Percentiles rank a stretch among this genome's conserved stretches.
Conservation (phyloP, 2,113 vertebrate genomes). For the Phylloscopus whistleri region DNA sequence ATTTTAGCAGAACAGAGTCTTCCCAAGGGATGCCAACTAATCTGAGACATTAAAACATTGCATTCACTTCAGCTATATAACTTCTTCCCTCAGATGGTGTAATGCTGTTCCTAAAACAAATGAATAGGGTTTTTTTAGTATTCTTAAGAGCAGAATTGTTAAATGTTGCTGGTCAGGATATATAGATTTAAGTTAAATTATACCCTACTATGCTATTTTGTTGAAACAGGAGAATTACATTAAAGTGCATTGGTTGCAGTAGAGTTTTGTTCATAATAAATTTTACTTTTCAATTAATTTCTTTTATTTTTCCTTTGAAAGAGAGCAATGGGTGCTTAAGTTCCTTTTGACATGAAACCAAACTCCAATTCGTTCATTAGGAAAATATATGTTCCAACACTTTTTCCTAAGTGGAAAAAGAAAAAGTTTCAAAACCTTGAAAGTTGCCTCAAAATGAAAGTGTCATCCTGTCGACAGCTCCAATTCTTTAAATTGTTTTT, state of each 20-base stretch:
- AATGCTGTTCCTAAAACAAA: background rate
- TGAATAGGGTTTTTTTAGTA: background rate
- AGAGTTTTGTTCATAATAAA: background rate
- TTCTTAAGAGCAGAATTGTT: background rate
- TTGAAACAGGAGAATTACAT: background rate
- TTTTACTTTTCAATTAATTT: background rate
- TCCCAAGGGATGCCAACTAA: conserved; percentile 10
- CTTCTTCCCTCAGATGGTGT: background rate
- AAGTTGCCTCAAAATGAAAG: conserved; percentile 14
- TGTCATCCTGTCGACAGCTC: background rate
- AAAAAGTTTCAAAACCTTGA: background rate
- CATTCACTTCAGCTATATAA: conserved; percentile 34
- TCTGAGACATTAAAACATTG: conserved; percentile 6
- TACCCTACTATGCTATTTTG: background rate
- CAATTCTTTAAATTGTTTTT: conserved; percentile 43
- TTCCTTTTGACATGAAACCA: background rate
- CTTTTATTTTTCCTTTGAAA: background rate
- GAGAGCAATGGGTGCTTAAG: background rate
- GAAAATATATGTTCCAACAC: background rate
- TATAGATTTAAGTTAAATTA: background rate
- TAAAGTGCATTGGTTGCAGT: background rate
- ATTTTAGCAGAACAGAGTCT: conserved; percentile 43
- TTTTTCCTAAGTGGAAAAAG: background rate
- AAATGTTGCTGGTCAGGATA: background rate
- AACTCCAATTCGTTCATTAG: background rate